phyloP scores from a whole-genome alignment of 1,140 invertebrate genomes.

The Heterodera schachtii region DNA sequence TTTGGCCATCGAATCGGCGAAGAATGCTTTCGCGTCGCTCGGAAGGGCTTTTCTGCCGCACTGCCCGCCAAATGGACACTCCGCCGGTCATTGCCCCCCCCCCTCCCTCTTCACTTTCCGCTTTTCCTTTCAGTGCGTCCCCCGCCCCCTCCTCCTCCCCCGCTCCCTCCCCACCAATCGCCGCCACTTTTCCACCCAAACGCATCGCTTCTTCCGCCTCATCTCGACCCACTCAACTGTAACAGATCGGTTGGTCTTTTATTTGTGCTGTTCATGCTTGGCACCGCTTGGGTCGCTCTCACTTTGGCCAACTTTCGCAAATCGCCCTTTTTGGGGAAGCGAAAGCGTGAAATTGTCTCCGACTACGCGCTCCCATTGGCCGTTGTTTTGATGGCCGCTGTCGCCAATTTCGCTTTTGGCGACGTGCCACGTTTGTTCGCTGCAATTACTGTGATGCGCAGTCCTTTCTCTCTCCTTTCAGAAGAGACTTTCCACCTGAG shows the following conservation, averaged over 20 bases:
- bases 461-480: slow-evolving; percentile 18
- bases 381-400: slow-evolving; percentile 67
- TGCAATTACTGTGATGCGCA: too few relatives aligned
- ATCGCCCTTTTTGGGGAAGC: slow-evolving; percentile 67
- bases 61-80: not conserved
- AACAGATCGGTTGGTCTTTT: slow-evolving; percentile 66
- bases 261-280: slow-evolving; percentile 67
- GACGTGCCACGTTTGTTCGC: slow-evolving; percentile 65
- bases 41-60: slow-evolving; percentile 22
- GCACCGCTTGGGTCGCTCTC: slow-evolving; percentile 67
- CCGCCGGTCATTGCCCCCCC: not conserved
- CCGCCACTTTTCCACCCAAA: not conserved
- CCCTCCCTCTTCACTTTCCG: not conserved
- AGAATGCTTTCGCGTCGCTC: slow-evolving; percentile 48
- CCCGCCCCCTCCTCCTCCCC: not conserved
- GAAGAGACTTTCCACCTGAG: slow-evolving; percentile 25
- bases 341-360: slow-evolving; percentile 67
- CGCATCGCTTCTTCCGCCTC: not conserved
- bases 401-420: slow-evolving; percentile 66
- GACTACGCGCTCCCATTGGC: slow-evolving; percentile 68
- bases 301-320: slow-evolving; percentile 67
- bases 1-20: slow-evolving; percentile 66
- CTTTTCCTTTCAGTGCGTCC: not conserved
- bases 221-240: slow-evolving; percentile 45
- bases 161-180: not conserved